Percentiles rank a stretch among this genome's conserved stretches.
Evolutionary conservation across 2,888 invertebrate species (phyloP).

Genomic region (Lamellibrachia columna): DNA sequence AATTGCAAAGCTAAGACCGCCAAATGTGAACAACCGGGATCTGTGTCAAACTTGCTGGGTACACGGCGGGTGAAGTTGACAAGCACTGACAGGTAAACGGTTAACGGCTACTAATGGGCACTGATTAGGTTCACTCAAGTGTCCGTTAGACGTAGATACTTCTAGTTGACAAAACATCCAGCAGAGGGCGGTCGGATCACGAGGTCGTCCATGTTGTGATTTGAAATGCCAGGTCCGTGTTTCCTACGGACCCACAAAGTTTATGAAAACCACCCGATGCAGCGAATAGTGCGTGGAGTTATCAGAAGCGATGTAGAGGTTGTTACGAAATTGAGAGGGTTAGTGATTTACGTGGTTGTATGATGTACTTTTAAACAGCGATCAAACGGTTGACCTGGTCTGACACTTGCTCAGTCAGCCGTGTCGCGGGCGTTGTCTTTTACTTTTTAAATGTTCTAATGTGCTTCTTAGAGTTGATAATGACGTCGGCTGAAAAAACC

Average conservation of each 20-base stretch:
- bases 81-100: not conserved
- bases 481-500: not conserved
- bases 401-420: not conserved
- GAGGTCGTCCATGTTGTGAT: constrained; percentile 16
- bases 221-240: not conserved
- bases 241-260: not conserved
- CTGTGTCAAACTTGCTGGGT: not conserved
- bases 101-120: not conserved
- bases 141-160: not conserved
- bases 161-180: not conserved
- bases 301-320: not conserved
- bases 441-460: not conserved
- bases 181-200: not conserved
- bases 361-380: not conserved
- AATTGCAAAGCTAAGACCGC: not conserved
- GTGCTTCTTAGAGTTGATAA: not conserved
- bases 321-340: not conserved
- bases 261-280: not conserved
- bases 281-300: not conserved
- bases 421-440: constrained; percentile 10
- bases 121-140: constrained; percentile 9
- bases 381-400: constrained; percentile 4
- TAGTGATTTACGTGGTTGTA: not conserved
- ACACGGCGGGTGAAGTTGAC: not conserved
- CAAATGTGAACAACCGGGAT: not conserved